A percentile compares a stretch with the other conserved stretches of the same genome.
These are phyloP conservation scores for Allolobophora icterica DNA, from an alignment of 2,888 invertebrate species.

Conservation along the genomic window DNA sequence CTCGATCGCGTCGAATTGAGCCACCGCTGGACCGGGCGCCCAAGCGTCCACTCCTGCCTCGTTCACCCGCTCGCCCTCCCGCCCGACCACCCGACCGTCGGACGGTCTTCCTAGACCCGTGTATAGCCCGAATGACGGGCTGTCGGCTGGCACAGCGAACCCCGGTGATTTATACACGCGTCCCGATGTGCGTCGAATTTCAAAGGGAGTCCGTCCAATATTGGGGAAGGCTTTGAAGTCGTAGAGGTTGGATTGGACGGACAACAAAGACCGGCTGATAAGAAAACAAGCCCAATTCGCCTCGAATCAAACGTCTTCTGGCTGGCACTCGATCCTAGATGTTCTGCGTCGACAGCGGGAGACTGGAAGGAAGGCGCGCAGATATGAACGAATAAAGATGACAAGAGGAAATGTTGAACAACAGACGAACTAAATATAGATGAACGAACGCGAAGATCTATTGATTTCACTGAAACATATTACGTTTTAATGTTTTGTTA, in stretches of 20 bases:
- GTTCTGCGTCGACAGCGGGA: not conserved
- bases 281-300: not conserved
- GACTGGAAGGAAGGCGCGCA: not conserved
- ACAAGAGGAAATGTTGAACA: not conserved
- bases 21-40: not conserved
- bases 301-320: not conserved
- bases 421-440: no score
- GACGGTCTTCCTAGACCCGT: no score
- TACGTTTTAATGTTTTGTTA: no score
- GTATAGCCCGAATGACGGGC: not conserved
- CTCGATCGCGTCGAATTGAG: not conserved
- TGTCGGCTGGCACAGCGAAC: not conserved
- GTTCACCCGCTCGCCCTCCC: no score
- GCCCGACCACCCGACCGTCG: no score
- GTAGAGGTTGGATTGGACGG: not conserved
- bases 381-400: not conserved
- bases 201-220: not conserved
- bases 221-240: not conserved
- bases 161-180: not conserved
- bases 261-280: not conserved
- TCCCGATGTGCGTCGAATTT: not conserved
- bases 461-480: no score
- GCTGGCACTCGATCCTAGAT: not conserved
- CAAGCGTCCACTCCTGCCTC: no score
- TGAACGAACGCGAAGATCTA: no score